Evolutionary conservation across 2,113 vertebrate species (phyloP).

Genomic region (Gallinago undulata): DNA sequence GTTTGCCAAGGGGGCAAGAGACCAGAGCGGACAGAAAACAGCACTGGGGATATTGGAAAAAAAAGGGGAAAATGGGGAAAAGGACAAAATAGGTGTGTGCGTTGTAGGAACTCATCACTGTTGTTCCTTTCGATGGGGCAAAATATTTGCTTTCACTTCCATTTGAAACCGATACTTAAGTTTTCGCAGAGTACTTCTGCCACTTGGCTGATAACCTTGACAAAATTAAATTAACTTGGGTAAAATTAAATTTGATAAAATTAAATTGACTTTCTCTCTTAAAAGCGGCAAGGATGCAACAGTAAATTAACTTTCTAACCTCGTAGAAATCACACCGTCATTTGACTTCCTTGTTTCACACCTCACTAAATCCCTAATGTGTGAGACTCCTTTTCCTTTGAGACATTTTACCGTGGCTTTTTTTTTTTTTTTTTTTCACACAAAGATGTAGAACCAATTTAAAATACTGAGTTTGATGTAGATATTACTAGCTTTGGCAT

Average conservation of each 20-base stretch:
- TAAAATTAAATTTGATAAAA: too few species aligned
- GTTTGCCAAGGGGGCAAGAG: conserved; percentile 41
- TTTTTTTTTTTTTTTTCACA: neutral
- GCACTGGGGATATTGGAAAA: neutral
- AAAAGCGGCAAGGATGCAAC: neutral
- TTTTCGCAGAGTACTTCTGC: neutral
- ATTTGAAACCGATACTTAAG: neutral
- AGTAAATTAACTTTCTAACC: neutral
- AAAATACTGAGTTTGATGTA: neutral
- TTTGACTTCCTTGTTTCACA: neutral
- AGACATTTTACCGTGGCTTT: neutral
- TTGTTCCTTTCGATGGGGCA: neutral
- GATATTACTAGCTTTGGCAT: neutral
- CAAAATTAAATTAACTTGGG: neutral
- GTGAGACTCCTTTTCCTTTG: neutral
- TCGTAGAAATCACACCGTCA: neutral
- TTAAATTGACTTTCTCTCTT: neutral
- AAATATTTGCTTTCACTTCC: neutral
- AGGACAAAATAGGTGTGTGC: neutral
- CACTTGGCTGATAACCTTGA: neutral
- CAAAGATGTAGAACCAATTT: neutral
- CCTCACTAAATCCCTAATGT: neutral
- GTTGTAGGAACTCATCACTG: fast-evolving
- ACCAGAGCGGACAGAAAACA: neutral
- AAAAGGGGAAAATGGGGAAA: neutral